A percentile compares a stretch with the other conserved stretches of the same genome.
phyloP scores from a whole-genome alignment of 2,888 invertebrate genomes.

The Lordiphosa andalusiaca region DNA sequence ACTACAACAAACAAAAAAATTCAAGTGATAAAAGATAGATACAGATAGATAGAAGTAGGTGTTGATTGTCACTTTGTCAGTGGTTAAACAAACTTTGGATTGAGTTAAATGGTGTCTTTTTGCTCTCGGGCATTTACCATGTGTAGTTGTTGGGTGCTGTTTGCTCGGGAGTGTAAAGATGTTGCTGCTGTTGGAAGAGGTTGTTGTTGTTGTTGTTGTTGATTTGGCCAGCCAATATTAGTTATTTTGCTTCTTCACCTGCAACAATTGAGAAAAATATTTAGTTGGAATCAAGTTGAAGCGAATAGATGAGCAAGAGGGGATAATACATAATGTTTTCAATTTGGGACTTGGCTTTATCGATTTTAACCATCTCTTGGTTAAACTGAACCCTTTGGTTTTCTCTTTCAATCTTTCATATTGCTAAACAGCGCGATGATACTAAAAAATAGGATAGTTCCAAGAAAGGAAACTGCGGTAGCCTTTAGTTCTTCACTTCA shows the following conservation, averaged over 20 bases:
- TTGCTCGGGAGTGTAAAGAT: not conserved
- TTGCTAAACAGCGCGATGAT: too few relatives aligned
- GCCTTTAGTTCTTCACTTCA: too few relatives aligned
- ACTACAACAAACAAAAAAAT: slow-evolving; percentile 58
- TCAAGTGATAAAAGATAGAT: slow-evolving; percentile 41
- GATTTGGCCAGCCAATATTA: slow-evolving; percentile 9
- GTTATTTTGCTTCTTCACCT: slow-evolving; percentile 15
- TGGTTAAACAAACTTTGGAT: not conserved
- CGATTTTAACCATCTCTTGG: too few relatives aligned
- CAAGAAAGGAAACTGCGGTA: too few relatives aligned
- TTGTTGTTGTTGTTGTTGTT: slow-evolving; percentile 2
- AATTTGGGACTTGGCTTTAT: too few relatives aligned
- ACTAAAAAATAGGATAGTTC: too few relatives aligned
- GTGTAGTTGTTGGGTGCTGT: slow-evolving; percentile 8
- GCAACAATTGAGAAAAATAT: slow-evolving; percentile 3
- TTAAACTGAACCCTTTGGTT: too few relatives aligned
- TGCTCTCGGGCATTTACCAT: slow-evolving; percentile 32
- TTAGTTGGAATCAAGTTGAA: slow-evolving; percentile 13
- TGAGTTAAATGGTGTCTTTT: not conserved
- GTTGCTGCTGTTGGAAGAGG: not conserved
- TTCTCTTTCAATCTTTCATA: too few relatives aligned
- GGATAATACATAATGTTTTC: too few relatives aligned
- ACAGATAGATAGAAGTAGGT: not conserved
- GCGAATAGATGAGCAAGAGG: not conserved
- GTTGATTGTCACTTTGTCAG: slow-evolving; percentile 4